Percentiles rank a stretch among this genome's conserved stretches.
Evolutionary conservation across 2,888 invertebrate species (phyloP).

Genomic region (Notocelia uddmanniana): DNA sequence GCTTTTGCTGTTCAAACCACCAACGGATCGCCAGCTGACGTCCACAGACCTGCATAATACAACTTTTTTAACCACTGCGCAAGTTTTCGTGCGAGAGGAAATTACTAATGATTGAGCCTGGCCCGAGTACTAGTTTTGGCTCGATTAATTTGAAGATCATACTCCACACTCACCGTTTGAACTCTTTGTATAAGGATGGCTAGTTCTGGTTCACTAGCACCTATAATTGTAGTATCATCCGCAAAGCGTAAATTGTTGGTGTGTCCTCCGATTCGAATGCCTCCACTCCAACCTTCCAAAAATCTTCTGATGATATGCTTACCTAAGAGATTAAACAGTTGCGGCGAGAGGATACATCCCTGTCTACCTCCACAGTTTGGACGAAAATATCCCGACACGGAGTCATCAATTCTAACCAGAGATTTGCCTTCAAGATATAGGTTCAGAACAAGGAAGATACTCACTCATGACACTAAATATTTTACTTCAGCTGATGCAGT

Average conservation of each 20-base stretch:
- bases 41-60: too few relatives aligned
- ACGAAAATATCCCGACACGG: not conserved
- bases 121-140: too few relatives aligned
- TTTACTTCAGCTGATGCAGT: not conserved
- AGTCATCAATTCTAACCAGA: not conserved
- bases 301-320: not conserved
- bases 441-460: not conserved
- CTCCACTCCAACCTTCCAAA: not conserved
- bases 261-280: too few relatives aligned
- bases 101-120: too few relatives aligned
- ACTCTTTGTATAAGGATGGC: slow-evolving; percentile 1
- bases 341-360: not conserved
- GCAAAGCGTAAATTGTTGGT: not conserved
- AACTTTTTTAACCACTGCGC: too few relatives aligned
- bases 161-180: slow-evolving; percentile 1
- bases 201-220: not conserved
- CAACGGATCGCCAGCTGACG: too few relatives aligned
- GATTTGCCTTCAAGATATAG: not conserved
- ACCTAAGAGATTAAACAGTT: slow-evolving; percentile 1
- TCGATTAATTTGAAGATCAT: not conserved
- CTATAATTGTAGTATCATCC: not conserved
- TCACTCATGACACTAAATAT: not conserved
- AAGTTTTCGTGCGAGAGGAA: too few relatives aligned
- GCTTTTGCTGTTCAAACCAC: too few relatives aligned
- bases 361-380: not conserved